Conservation (phyloP, 2,888 invertebrate species). For the Drosophila vallismaia region DNA sequence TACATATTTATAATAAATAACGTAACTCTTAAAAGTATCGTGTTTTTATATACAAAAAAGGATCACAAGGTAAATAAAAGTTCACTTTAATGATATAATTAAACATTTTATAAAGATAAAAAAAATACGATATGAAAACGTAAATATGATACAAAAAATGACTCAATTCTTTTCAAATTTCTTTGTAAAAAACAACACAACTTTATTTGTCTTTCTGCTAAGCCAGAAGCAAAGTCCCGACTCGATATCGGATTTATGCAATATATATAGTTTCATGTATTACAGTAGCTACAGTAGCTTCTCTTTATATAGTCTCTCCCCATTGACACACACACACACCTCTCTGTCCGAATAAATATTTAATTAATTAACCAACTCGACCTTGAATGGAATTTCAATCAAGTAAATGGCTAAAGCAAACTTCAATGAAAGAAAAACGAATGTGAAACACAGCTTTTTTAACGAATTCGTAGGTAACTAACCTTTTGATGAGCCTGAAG, state of each 20-base stretch:
- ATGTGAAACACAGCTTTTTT: slow-evolving; percentile 4
- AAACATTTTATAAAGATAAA: too few relatives aligned
- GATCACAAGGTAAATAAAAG: too few relatives aligned
- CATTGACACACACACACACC: slow-evolving; percentile 6
- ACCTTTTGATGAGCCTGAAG: slow-evolving; percentile 53
- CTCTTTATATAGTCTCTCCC: not conserved
- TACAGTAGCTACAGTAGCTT: slow-evolving; percentile 41
- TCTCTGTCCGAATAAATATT: slow-evolving; percentile 39
- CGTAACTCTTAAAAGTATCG: too few relatives aligned
- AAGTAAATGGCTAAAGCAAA: slow-evolving; percentile 35
- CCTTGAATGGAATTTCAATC: slow-evolving; percentile 44
- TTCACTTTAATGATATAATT: too few relatives aligned
- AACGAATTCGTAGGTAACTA: slow-evolving; percentile 42
- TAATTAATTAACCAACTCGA: slow-evolving; percentile 53
- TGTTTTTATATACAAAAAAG: too few relatives aligned
- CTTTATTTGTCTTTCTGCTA: slow-evolving; percentile 14
- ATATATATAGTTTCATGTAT: slow-evolving; percentile 32
- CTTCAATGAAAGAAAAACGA: slow-evolving; percentile 14
- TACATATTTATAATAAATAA: too few relatives aligned
- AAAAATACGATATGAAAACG: too few relatives aligned
- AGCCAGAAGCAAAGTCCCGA: slow-evolving; percentile 8
- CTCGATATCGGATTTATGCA: slow-evolving; percentile 55
- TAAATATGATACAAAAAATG: not conserved
- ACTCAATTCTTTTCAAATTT: slow-evolving; percentile 13
- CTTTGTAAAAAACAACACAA: not conserved